These are phyloP conservation scores for Piscicola geometra DNA, from an alignment of 2,888 invertebrate genomes.

Conservation along the genomic window DNA sequence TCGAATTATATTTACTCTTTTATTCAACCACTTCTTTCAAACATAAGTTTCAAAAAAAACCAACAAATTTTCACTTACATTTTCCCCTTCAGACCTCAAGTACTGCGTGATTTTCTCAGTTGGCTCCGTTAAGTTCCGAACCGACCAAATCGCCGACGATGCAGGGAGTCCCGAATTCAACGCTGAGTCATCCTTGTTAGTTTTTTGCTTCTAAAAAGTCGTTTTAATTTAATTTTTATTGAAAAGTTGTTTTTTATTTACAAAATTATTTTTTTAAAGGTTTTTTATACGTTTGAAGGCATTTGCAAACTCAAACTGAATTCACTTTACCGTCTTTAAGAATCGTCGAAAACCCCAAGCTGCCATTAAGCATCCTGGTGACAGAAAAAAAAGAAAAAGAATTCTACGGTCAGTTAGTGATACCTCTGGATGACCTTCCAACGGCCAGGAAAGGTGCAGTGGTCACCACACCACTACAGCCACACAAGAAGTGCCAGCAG, in stretches of 20 bases:
- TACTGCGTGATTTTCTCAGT: conserved; percentile 53
- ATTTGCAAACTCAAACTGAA: conserved; percentile 47
- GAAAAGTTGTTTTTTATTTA: neutral
- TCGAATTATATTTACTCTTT: neutral
- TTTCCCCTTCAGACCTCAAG: conserved; percentile 40
- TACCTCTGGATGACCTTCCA: conserved; percentile 43
- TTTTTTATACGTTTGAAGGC: neutral
- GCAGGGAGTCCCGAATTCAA: conserved; percentile 51
- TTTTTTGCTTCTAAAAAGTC: too few species aligned
- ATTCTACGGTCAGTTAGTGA: conserved; percentile 48
- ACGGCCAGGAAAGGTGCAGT: neutral
- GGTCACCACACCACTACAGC: conserved; percentile 45
- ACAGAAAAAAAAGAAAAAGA: conserved; percentile 51
- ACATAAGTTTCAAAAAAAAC: too few species aligned
- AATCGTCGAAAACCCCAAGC: conserved; percentile 45
- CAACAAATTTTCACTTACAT: too few species aligned
- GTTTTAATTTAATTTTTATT: neutral
- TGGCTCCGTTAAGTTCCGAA: conserved; percentile 50
- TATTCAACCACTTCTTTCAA: too few species aligned
- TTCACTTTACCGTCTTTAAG: conserved; percentile 50
- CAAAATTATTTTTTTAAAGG: neutral
- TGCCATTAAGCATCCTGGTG: conserved; percentile 50
- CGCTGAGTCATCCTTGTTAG: conserved; percentile 52
- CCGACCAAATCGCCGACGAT: conserved; percentile 49
- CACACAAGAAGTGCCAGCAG: conserved; percentile 51